Evolutionary conservation across 2,113 vertebrate genomes (phyloP).

Genomic region (Syngnathus floridae): DNA sequence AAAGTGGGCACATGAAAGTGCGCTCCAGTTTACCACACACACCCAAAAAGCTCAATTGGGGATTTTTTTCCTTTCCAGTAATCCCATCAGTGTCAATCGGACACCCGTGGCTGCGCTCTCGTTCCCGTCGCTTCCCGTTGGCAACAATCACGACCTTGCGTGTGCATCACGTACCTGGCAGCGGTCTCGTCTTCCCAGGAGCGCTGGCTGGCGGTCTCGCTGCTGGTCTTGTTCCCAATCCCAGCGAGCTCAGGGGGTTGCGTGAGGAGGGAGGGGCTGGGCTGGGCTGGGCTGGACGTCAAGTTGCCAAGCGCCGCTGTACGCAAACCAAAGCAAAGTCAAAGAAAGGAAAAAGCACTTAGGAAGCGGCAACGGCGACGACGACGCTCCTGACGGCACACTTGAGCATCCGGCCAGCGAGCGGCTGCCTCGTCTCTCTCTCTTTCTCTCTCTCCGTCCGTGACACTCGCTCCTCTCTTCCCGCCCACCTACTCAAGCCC

Average conservation of each 20-base stretch:
- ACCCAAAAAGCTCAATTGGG: neutral
- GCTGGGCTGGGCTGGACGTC: neutral
- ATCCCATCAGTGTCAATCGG: conserved; percentile 19
- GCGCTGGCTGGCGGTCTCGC: neutral
- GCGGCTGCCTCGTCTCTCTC: conserved; percentile 45
- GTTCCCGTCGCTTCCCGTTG: neutral
- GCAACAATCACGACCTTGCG: neutral
- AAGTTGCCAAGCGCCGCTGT: conserved; percentile 30
- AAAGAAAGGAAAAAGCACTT: conserved; percentile 35
- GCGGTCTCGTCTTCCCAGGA: conserved; percentile 31
- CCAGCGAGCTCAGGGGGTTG: conserved; percentile 22
- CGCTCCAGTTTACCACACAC: neutral
- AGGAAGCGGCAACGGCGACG: conserved; percentile 14
- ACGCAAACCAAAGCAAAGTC: conserved; percentile 18
- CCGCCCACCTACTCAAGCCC: conserved; percentile 58
- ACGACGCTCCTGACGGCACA: conserved; percentile 54
- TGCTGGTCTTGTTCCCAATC: conserved; percentile 54
- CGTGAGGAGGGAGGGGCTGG: neutral
- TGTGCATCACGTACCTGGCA: conserved; percentile 53
- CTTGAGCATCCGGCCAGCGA: conserved; percentile 45
- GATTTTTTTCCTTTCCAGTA: conserved; percentile 1
- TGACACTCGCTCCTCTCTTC: conserved; percentile 60
- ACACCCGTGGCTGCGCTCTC: conserved; percentile 36
- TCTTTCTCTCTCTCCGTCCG: conserved; percentile 50
- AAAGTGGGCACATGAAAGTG: neutral